phyloP scores from a whole-genome alignment of 2,888 invertebrate genomes.

The Neocrepidodera transversa region DNA sequence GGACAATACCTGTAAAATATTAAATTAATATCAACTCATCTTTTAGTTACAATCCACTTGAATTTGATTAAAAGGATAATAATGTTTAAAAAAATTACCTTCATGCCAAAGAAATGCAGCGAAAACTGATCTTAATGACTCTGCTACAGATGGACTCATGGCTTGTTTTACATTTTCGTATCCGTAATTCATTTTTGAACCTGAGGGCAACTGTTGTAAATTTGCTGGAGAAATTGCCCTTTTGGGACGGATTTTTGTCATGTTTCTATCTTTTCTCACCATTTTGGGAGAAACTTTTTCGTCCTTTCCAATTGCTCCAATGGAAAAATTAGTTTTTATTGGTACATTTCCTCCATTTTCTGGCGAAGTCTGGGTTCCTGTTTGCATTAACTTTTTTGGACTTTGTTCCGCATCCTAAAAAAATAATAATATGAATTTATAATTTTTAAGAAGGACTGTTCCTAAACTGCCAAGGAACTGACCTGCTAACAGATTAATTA shows the following conservation, averaged over 20 bases:
- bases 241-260: slow-evolving; percentile 62
- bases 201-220: slow-evolving; percentile 57
- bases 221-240: slow-evolving; percentile 59
- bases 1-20: slow-evolving; percentile 75
- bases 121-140: slow-evolving; percentile 92
- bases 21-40: slow-evolving; percentile 5
- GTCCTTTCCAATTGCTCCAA: slow-evolving; percentile 65
- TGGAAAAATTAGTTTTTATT: slow-evolving; percentile 66
- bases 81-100: slow-evolving; percentile 58
- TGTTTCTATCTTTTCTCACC: slow-evolving; percentile 64
- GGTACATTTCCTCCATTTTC: slow-evolving; percentile 59
- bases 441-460: too few relatives aligned
- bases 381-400: slow-evolving; percentile 65
- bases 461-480: background rate
- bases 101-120: slow-evolving; percentile 98
- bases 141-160: slow-evolving; percentile 90
- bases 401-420: slow-evolving; percentile 56
- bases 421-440: background rate
- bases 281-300: slow-evolving; percentile 66
- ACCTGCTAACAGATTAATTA: background rate
- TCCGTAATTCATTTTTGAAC: slow-evolving; percentile 53
- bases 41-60: background rate
- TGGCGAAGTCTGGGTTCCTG: slow-evolving; percentile 77
- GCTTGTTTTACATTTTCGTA: slow-evolving; percentile 79
- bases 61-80: too few relatives aligned